Base-by-base conservation (phyloP, 2,113 vertebrate species). In the Cygnus atratus region DNA sequence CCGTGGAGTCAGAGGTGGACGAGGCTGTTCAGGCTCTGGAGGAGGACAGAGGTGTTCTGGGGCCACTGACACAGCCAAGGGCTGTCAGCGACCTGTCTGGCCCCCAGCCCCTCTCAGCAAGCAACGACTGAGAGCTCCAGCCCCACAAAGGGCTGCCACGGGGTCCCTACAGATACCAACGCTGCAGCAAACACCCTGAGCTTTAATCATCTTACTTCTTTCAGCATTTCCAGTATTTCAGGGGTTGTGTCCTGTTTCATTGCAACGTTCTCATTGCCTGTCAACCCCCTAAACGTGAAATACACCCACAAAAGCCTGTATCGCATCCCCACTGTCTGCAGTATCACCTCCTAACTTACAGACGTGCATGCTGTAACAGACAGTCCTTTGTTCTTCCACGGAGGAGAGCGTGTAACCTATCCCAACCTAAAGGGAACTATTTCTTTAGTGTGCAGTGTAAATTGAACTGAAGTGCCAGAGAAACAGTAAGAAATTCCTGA, bases 401-500 rank as follows among this genome's bases (percentile, higher is more conserved):
- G 39, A 58, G 72, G 35, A 59, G 91, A 62, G 90, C 3, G 4
- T 52, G 90, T 46, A 88, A 95, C 90, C 80, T n/a, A 52, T 7
- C 84, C 88, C 18, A 59, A n/a, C 85, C 87, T 24, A 59, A 62
- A 75, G 77, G 84, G 84, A 90, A 68, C 26, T 6, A 33, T 21
- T 74, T 63, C 94, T 93, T 92, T 29, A 43, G 81, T 13, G 54
- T 54, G 43, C 4, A n/a, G 43, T 33, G 87, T 26, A 73, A 95
- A 94, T 7, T 20, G 91, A 92, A 86, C 88, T 89, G 10, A 70
- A 91, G 85, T 46, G 61, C 77, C 11, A 4, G 44, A 85, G 77
- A 80, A 92, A 80, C 88, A 78, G 59, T 17, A 68, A 78, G 87
- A 67, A 81, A 91, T 96, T 91, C 92, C 93, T 43, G 14, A 90